These are phyloP conservation scores for Coecobrya sp. DNA, from an alignment of 2,888 invertebrate genomes.

Conservation along the genomic window DNA sequence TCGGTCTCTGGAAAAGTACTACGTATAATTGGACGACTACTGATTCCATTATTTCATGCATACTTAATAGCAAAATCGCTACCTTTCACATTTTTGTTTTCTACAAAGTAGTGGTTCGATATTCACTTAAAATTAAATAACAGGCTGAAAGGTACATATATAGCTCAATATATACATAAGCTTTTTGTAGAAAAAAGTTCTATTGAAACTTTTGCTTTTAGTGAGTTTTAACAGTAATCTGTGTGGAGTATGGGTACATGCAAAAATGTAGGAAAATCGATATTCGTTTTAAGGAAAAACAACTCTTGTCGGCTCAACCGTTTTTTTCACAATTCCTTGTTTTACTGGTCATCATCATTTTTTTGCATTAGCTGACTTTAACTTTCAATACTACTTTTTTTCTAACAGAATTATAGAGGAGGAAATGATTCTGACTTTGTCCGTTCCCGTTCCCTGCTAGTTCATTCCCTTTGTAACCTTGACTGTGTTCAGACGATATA, in stretches of 20 bases:
- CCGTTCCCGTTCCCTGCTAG: not conserved
- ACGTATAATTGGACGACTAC: no score
- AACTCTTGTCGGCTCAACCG: not conserved
- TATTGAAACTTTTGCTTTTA: not conserved
- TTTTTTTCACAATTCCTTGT: not conserved
- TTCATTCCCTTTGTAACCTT: constrained; percentile 49
- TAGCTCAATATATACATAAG: not conserved
- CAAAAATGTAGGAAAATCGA: not conserved
- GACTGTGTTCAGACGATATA: not conserved
- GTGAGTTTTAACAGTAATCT: not conserved
- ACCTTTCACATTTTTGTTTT: not conserved
- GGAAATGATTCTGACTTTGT: not conserved
- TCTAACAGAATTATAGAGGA: not conserved
- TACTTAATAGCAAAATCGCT: not conserved
- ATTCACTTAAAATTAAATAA: not conserved
- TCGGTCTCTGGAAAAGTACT: no score
- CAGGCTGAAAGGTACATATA: not conserved
- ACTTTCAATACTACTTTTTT: no score
- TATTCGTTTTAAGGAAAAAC: not conserved
- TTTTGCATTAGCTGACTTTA: not conserved
- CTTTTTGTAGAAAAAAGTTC: not conserved
- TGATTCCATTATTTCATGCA: not conserved
- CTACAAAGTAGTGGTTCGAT: not conserved
- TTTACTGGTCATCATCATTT: not conserved
- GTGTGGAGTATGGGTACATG: not conserved